Percentiles rank a stretch among this genome's conserved stretches.
Evolutionary conservation across 92 coral and sea anemone species (phyloP).

Genomic region (Heteractis magnifica): DNA sequence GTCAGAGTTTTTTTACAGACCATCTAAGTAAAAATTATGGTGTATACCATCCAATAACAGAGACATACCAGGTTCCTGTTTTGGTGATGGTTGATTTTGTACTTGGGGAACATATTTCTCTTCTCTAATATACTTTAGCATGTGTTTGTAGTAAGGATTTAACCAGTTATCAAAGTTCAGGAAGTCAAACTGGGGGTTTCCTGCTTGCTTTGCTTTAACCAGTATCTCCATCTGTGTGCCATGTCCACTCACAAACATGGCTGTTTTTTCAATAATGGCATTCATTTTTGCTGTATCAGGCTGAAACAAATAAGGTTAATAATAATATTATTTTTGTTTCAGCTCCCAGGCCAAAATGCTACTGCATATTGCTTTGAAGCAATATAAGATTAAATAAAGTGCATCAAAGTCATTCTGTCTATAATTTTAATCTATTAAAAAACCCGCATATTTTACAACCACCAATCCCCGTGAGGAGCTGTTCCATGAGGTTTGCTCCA

Average conservation of each 20-base stretch:
- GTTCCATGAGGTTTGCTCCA: too few relatives aligned
- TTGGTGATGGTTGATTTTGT: slow-evolving; percentile 47
- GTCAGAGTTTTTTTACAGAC: too few relatives aligned
- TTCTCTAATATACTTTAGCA: slow-evolving; percentile 66
- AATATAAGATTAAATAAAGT: too few relatives aligned
- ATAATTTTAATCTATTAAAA: too few relatives aligned
- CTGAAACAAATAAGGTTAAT: slow-evolving; percentile 38
- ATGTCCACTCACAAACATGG: slow-evolving; percentile 88
- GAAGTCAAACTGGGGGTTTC: slow-evolving; percentile 98
- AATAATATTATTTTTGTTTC: not conserved
- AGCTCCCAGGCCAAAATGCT: too few relatives aligned
- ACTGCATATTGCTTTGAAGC: too few relatives aligned
- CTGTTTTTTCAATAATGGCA: slow-evolving; percentile 93
- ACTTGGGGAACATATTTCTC: slow-evolving; percentile 69
- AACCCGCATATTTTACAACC: too few relatives aligned
- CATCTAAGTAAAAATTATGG: too few relatives aligned
- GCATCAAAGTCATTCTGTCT: too few relatives aligned
- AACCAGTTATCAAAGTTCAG: slow-evolving; percentile 84
- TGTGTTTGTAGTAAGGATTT: slow-evolving; percentile 93
- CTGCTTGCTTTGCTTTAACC: slow-evolving; percentile 97
- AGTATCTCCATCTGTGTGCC: slow-evolving; percentile 98
- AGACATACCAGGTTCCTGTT: slow-evolving; percentile 24
- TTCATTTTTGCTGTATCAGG: slow-evolving; percentile 95
- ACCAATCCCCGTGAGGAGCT: too few relatives aligned
- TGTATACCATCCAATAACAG: too few relatives aligned